Base-by-base conservation (phyloP, 2,888 invertebrate species). In the Cosmia trapezina region DNA sequence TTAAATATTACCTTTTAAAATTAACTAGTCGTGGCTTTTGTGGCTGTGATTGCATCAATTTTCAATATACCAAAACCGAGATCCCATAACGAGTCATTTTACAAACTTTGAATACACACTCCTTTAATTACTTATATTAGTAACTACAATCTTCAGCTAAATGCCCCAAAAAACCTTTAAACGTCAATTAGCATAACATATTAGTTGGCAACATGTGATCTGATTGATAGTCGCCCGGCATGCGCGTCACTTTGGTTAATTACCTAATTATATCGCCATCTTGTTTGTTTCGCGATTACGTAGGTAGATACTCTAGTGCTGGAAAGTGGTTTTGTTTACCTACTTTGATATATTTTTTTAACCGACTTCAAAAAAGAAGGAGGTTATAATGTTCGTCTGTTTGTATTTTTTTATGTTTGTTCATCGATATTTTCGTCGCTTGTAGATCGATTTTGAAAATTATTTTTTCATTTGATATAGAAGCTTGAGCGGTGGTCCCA, bases 161-260 rank as follows among this genome's bases (percentile, higher is more conserved):
- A 11, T 8, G 17, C 14, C 51, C 69, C 33, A 14, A 82, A 73
- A 77, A 62, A 64, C 49, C 53, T 75, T 70, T 28, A 70, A 63
- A 41, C 12, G 59, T 63, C 65, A 83, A 78, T 80, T 72, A 68
- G 7, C 11, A 64, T 83, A 78, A 80, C 67, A 61, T 80, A 80
- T 78, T 78, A 68, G 60, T 43, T 11, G 0, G 1, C 5, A 56
- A 47, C 79, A 80, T 72, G 83, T 83, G 28, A 80, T 72, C 63
- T 83, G 83, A 83, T 72, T 72, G 66, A 72, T 72, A 56, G 63
- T 43, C 43, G 8, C 22, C 9, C 4, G 51, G 28, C 56, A 61
- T 68, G 79, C 83, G 73, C 59, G 63, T 12, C 19, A 22, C 22
- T 78, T 65, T 62, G 59, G 62, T 33, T 72, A 72, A 78, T 83